Conservation (phyloP, 2,797 vertebrate species). For the Mus spretus region DNA sequence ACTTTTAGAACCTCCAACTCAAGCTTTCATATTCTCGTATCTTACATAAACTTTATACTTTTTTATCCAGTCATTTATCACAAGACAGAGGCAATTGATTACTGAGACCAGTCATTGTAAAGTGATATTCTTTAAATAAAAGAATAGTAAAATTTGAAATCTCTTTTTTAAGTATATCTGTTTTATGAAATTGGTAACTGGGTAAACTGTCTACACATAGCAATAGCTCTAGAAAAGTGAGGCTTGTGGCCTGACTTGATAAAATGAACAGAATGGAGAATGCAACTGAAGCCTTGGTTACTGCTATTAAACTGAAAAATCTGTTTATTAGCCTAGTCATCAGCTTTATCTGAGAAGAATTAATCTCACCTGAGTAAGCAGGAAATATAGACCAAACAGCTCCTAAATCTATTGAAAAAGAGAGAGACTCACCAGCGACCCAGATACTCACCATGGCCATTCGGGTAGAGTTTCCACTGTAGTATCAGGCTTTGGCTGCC, state of each 20-base stretch:
- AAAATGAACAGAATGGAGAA: not conserved
- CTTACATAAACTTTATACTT: not conserved
- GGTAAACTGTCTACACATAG: not conserved
- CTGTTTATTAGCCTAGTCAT: not conserved
- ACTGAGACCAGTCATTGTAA: not conserved
- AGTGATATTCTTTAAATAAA: not conserved
- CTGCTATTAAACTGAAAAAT: not conserved
- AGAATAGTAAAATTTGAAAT: not conserved
- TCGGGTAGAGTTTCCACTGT: no score
- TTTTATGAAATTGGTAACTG: not conserved
- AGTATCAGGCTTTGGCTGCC: no score
- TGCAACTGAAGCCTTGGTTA: not conserved
- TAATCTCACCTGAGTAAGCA: not conserved
- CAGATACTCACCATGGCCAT: no score
- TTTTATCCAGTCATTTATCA: not conserved
- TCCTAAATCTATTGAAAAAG: not conserved
- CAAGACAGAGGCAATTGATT: not conserved
- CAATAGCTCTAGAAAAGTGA: not conserved
- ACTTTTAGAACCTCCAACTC: not conserved
- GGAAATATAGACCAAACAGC: not conserved
- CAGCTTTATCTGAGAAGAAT: not conserved
- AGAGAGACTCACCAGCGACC: no score
- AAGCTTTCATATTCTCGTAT: not conserved
- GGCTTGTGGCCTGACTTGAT: not conserved
- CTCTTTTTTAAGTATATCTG: not conserved